Evolutionary conservation across 92 coral and sea anemone species (phyloP).

Genomic region (Siderastrea siderea): DNA sequence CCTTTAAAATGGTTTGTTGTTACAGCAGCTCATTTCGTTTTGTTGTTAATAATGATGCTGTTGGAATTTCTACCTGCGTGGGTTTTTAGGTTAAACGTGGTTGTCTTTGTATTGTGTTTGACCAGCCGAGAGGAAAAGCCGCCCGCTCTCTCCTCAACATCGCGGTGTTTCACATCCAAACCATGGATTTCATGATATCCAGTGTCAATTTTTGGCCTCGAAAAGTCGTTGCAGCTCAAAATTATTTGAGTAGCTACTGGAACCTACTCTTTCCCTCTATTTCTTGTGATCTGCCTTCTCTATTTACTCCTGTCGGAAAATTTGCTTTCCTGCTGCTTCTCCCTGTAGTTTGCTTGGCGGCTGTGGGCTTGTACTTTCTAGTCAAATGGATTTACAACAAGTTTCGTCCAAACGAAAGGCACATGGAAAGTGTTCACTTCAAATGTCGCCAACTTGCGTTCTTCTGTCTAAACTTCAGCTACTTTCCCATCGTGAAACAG

Average conservation of each 20-base stretch:
- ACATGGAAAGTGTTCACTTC: slow-evolving; percentile 40
- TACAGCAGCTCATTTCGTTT: slow-evolving; percentile 44
- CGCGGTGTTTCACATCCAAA: slow-evolving; percentile 80
- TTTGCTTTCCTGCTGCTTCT: slow-evolving; percentile 62
- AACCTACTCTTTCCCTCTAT: slow-evolving; percentile 71
- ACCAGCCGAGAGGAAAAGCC: slow-evolving; percentile 53
- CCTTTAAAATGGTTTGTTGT: slow-evolving; percentile 51
- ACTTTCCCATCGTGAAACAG: slow-evolving; percentile 79
- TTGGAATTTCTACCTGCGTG: slow-evolving; percentile 69
- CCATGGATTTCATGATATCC: slow-evolving; percentile 80
- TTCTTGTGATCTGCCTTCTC: slow-evolving; percentile 70
- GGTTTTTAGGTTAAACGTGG: slow-evolving; percentile 63
- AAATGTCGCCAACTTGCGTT: slow-evolving; percentile 65
- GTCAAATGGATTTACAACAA: slow-evolving; percentile 23
- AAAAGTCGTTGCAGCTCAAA: slow-evolving; percentile 54
- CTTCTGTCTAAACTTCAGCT: slow-evolving; percentile 63
- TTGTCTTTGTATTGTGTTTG: slow-evolving; percentile 63
- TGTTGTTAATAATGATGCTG: slow-evolving; percentile 50
- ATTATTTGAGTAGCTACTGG: slow-evolving; percentile 74
- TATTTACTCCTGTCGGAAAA: slow-evolving; percentile 68
- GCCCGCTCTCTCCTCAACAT: slow-evolving; percentile 62
- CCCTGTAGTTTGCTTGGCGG: slow-evolving; percentile 49
- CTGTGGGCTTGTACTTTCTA: slow-evolving; percentile 40
- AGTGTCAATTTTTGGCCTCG: slow-evolving; percentile 75
- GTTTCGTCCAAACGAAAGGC: slow-evolving; percentile 22